phyloP scores from a whole-genome alignment of 2,113 vertebrate genomes.

The Podarcis muralis region DNA sequence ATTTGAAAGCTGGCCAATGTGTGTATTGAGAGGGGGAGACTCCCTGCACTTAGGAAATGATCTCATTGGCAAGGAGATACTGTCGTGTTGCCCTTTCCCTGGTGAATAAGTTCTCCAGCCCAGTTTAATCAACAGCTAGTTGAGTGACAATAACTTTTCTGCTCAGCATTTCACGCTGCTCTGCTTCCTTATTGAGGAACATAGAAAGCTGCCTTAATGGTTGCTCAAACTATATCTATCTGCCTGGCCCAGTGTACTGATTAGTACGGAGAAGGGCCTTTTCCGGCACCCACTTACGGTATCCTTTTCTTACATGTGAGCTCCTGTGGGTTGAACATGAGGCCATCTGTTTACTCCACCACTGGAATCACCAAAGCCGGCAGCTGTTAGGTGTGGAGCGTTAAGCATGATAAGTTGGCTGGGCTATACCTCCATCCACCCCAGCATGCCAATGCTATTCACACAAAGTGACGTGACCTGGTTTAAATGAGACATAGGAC shows the following conservation, averaged over 20 bases:
- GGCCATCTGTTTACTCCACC: background rate
- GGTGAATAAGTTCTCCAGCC: background rate
- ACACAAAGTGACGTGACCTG: background rate
- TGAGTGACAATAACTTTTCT: background rate
- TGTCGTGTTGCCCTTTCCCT: background rate
- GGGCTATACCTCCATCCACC: background rate
- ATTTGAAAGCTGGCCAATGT: too few relatives aligned
- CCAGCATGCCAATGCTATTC: background rate
- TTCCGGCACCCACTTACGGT: background rate
- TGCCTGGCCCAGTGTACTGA: too few relatives aligned
- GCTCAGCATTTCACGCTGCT: background rate
- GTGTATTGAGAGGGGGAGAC: too few relatives aligned
- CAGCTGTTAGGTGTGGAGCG: background rate
- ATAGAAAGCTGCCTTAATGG: background rate
- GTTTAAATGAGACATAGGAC: background rate
- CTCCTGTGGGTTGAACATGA: background rate
- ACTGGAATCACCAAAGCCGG: background rate
- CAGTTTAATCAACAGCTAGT: background rate
- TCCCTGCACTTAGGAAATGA: background rate
- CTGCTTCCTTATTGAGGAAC: background rate
- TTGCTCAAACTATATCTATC: background rate
- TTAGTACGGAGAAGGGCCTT: too few relatives aligned
- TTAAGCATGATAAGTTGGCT: background rate
- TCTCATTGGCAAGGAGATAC: background rate
- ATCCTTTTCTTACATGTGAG: background rate